Base-by-base conservation (phyloP, 1,140 invertebrate species). In the Antheraea pernyi region DNA sequence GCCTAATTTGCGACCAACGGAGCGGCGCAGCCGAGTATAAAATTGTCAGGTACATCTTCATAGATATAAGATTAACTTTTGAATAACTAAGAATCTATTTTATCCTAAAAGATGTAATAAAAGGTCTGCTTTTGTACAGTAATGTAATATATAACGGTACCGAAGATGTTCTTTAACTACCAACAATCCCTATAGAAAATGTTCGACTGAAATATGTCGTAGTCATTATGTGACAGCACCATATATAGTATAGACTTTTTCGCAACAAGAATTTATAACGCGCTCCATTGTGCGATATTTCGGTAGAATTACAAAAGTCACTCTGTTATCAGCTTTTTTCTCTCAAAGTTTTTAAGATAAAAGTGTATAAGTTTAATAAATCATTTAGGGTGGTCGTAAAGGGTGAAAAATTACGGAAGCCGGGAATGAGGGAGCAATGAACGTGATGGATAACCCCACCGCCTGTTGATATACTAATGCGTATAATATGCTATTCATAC, bases 321-420 rank as follows among this genome's bases (percentile, higher is more conserved):
- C 64, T 65, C 48, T 65, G 64, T 65, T 65, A 63, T 65, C 42
- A 65, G 46, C 9, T 42, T 65, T 65, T 46, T 42, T 65, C 42
- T 19, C 39, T 48, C 39, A 10, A 53, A 65, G 42, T 48, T 65
- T 48, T 46, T 22, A 42, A 65, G 37, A 65, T 65, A 63, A 63
- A 63, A 63, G 61, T 63, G 59, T 61, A 37, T 53, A 53, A 53
- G 46, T 61, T 65, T 65, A 42, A 65, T 65, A 46, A 65, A 65
- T 65, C 64, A 42, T 42, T 42, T 18, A 42, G 36, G 42, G 18
- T 53, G 42, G 64, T 19, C 64, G 64, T 65, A 65, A 65, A 46
- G 64, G 64, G 64, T 46, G 46, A 64, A 65, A 65, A 65, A 65
- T 65, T 18, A 65, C 39, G 13, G 39, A 42, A 39, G 39, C 64